Evolutionary conservation across 2,888 invertebrate genomes (phyloP).

Genomic region (Drosophila nr. fundita): DNA sequence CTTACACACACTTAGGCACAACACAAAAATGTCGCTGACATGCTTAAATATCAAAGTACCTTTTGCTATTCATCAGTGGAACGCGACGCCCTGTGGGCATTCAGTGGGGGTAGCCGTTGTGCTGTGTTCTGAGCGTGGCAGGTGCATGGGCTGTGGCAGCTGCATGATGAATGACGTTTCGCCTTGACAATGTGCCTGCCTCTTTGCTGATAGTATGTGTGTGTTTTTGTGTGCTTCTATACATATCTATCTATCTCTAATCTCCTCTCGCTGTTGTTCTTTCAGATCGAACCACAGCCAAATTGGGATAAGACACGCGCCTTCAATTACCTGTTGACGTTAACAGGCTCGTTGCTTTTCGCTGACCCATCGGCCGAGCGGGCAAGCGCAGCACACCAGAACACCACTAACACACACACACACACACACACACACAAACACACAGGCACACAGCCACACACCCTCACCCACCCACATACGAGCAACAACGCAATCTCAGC

Average conservation of each 20-base stretch:
- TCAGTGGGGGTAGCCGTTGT: not conserved
- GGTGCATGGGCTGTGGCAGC: conserved; percentile 37
- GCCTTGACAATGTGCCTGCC: conserved; percentile 46
- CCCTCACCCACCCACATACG: not conserved
- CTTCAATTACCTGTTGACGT: conserved; percentile 65
- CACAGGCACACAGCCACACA: not conserved
- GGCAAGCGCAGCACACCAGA: not conserved
- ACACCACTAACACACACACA: not conserved
- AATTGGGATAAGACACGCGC: conserved; percentile 72
- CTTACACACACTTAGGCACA: conserved; percentile 2
- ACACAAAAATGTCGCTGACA: conserved; percentile 58
- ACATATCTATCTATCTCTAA: conserved; percentile 47
- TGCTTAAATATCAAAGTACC: conserved; percentile 79
- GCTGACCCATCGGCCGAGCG: conserved; percentile 34
- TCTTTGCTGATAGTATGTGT: conserved; percentile 10
- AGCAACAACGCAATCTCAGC: conserved; percentile 41
- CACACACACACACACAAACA: not conserved
- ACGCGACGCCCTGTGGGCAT: conserved; percentile 24
- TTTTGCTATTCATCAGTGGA: conserved; percentile 63
- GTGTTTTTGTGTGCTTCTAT: not conserved
- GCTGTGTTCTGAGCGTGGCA: conserved; percentile 32
- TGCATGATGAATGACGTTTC: conserved; percentile 54
- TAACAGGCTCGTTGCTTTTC: conserved; percentile 21
- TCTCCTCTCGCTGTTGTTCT: conserved; percentile 53
- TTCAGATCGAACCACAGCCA: conserved; percentile 62